Percentiles rank a stretch among this genome's conserved stretches.
phyloP scores from a whole-genome alignment of 2,113 vertebrate species.

The Cranoglanis bouderius region DNA sequence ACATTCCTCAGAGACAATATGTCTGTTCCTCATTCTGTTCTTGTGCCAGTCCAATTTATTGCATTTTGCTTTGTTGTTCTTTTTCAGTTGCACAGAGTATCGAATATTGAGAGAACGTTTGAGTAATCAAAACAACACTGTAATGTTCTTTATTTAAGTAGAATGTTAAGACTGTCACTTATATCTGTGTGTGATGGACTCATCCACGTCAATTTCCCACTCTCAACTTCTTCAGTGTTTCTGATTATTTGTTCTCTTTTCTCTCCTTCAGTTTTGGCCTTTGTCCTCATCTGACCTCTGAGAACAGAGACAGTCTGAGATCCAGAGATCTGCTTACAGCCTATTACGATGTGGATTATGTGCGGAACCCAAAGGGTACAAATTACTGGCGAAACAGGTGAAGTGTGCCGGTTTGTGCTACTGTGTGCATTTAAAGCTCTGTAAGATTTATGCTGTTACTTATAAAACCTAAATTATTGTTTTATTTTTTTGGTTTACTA shows the following conservation, averaged over 20 bases:
- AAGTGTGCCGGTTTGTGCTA: not conserved
- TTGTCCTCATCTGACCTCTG: conserved; percentile 74
- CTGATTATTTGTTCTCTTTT: not conserved
- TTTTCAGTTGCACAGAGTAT: not conserved
- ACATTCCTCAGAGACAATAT: conserved; percentile 59
- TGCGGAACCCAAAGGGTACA: conserved; percentile 66
- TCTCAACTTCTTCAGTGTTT: not conserved
- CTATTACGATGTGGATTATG: conserved; percentile 72
- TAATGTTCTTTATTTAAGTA: not conserved
- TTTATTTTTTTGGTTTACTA: not conserved
- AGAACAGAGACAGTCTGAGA: conserved; percentile 68
- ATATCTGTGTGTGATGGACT: not conserved
- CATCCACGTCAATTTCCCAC: not conserved
- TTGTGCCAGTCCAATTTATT: not conserved
- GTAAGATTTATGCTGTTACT: not conserved
- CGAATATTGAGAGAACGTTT: not conserved
- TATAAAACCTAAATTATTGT: not conserved
- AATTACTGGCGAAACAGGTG: conserved; percentile 81
- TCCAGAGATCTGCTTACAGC: conserved; percentile 70
- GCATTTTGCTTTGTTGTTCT: not conserved
- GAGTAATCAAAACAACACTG: not conserved
- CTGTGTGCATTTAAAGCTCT: not conserved
- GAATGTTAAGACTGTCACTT: not conserved
- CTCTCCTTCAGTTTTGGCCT: conserved; percentile 65
- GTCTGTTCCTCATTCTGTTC: conserved; percentile 46